phyloP scores from a whole-genome alignment of 2,888 invertebrate species.

The Cacoxenus indagator region DNA sequence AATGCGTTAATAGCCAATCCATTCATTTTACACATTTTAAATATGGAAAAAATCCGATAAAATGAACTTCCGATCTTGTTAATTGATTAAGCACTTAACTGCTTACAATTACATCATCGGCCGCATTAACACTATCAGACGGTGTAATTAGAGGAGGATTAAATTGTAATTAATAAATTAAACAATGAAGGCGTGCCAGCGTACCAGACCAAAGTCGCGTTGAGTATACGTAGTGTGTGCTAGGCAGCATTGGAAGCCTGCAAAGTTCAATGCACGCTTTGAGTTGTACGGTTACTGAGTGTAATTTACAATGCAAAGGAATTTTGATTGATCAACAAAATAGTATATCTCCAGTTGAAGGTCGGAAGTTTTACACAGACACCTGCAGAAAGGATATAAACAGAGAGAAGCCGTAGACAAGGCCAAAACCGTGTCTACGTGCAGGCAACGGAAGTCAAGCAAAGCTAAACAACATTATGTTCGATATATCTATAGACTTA shows the following conservation, averaged over 20 bases:
- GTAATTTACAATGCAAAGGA: neutral
- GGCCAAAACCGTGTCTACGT: too few species aligned
- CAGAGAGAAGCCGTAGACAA: too few species aligned
- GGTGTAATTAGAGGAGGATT: slow-evolving; percentile 44
- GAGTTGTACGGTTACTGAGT: neutral
- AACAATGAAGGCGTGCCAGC: slow-evolving; percentile 2
- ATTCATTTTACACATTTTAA: too few species aligned
- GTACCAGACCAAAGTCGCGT: neutral
- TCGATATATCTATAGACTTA: slow-evolving; percentile 64
- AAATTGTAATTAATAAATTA: slow-evolving; percentile 52
- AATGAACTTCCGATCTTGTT: slow-evolving; percentile 31
- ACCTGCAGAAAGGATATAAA: too few species aligned
- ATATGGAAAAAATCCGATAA: too few species aligned
- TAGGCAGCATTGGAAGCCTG: neutral
- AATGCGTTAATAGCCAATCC: too few species aligned
- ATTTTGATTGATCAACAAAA: neutral
- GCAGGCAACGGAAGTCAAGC: too few species aligned
- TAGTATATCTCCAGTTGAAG: neutral
- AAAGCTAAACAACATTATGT: slow-evolving; percentile 41
- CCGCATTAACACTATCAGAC: neutral
- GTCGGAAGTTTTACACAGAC: too few species aligned
- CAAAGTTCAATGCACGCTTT: slow-evolving; percentile 13
- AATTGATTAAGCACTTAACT: slow-evolving; percentile 53
- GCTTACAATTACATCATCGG: slow-evolving; percentile 11
- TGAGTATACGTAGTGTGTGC: too few species aligned